Conservation (phyloP, 1,140 invertebrate species). For the Brachionus plicatilis region DNA sequence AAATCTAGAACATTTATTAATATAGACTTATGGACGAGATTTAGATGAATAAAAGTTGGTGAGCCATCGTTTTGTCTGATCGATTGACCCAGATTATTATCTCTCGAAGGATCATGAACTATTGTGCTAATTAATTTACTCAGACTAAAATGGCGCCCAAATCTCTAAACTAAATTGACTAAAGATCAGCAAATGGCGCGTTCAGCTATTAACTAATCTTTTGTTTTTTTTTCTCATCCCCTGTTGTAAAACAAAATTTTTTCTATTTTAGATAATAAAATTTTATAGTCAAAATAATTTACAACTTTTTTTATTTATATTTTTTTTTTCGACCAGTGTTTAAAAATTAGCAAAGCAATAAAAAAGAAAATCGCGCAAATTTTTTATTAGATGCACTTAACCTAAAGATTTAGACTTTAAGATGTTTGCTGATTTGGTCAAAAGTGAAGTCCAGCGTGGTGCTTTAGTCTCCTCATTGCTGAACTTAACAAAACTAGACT, state of each 20-base stretch:
- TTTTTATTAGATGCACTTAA: neutral
- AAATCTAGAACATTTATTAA: neutral
- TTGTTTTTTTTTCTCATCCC: neutral
- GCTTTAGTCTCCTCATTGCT: neutral
- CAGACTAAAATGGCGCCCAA: neutral
- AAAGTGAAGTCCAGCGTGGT: neutral
- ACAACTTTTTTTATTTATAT: neutral
- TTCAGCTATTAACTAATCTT: neutral
- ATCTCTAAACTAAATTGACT: neutral
- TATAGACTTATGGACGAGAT: neutral
- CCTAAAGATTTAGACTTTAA: neutral
- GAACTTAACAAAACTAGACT: neutral
- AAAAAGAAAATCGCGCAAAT: neutral
- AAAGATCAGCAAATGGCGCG: neutral
- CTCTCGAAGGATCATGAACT: neutral
- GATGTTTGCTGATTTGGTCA: neutral
- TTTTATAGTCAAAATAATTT: neutral
- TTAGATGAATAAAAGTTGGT: neutral
- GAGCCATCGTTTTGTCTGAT: neutral
- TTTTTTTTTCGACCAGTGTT: neutral
- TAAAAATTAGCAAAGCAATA: neutral
- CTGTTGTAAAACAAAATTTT: no score
- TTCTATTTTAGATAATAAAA: neutral
- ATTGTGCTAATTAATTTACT: neutral
- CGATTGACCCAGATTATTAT: neutral